Evolutionary conservation across 2,888 invertebrate species (phyloP).

Genomic region (Drosophila tripunctata): DNA sequence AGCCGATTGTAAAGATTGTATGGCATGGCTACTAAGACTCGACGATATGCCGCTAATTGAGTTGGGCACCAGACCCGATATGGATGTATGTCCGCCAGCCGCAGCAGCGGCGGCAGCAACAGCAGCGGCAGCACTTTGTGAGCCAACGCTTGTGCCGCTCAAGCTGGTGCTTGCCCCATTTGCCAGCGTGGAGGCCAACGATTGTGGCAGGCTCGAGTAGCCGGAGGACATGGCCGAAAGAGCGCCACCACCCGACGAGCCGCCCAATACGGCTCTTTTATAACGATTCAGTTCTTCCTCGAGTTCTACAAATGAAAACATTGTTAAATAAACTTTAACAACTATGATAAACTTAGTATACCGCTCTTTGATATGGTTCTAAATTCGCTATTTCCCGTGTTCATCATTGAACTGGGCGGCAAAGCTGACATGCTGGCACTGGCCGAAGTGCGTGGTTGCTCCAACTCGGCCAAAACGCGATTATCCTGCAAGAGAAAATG

Average conservation of each 20-base stretch:
- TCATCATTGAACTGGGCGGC: slow-evolving; percentile 81
- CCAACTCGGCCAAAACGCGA: slow-evolving; percentile 94
- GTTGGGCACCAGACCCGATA: slow-evolving; percentile 81
- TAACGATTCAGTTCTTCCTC: slow-evolving; percentile 83
- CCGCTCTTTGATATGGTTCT: slow-evolving; percentile 83
- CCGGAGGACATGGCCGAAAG: slow-evolving; percentile 69
- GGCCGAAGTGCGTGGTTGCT: slow-evolving; percentile 88
- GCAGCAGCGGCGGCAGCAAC: slow-evolving; percentile 23
- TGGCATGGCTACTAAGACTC: slow-evolving; percentile 89
- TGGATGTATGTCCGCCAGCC: slow-evolving; percentile 74
- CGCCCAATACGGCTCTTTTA: slow-evolving; percentile 80
- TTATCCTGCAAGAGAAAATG: slow-evolving; percentile 85
- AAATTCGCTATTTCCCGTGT: slow-evolving; percentile 81
- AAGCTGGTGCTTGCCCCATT: slow-evolving; percentile 75
- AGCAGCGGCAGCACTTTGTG: slow-evolving; percentile 57
- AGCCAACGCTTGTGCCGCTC: slow-evolving; percentile 70
- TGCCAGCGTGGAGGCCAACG: slow-evolving; percentile 76
- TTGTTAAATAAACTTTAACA: too few relatives aligned
- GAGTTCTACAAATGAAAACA: slow-evolving; percentile 64
- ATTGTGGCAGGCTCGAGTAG: slow-evolving; percentile 79
- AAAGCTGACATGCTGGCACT: slow-evolving; percentile 79
- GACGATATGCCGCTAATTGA: slow-evolving; percentile 86
- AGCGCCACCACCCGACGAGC: slow-evolving; percentile 64
- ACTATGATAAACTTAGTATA: too few relatives aligned
- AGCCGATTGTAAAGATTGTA: slow-evolving; percentile 85